Base-by-base conservation (phyloP, 1,140 invertebrate genomes). In the Megalonaias nervosa region DNA sequence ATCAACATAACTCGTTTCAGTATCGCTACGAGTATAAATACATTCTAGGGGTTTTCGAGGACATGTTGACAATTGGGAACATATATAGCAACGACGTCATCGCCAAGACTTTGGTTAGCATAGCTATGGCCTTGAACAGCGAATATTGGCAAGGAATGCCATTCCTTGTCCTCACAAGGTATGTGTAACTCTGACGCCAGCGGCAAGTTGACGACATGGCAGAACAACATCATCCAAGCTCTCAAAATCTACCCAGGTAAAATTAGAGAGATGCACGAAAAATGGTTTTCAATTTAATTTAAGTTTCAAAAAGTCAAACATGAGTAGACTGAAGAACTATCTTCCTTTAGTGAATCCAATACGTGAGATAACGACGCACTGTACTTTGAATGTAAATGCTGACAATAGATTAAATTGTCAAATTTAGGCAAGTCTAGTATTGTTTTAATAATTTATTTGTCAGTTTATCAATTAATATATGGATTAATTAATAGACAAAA, bases 11-110 rank as follows among this genome's bases (percentile, higher is more conserved):
- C 31, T 62, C 68, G 26, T 84, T 80, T 72, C 71, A 76, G 56
- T 69, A 67, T 56, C 60, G 79, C 19, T 75, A 82, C 56, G 59
- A 74, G 60, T 82, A 73, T 65, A 74, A 70, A 21, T 72, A 67
- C n/a, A 78, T 75, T 16, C 75, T 84, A 21, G 83, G 83, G 19
- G 67, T 66, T n/a, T 78, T 79, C 58, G 62, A 71, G 58, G 60
- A 77, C 21, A 68, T 76, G 0, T 67, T 84, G 16, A 59, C 68
- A 2, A 68, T 77, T 26, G 83, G 81, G 14, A 74, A 79, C 14
- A n/a, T 65, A 14, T 73, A 59, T 55, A 67, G 74, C 60, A 79
- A 79, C 13, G 83, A 84, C 60, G 79, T 79, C 31, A 81, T 84
- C 57, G 74, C 60, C 13, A 67, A 82, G 19, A 73, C 78, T 23